These are phyloP conservation scores for Sphaeramia orbicularis DNA, from an alignment of 2,797 vertebrate genomes.

Conservation along the genomic window DNA sequence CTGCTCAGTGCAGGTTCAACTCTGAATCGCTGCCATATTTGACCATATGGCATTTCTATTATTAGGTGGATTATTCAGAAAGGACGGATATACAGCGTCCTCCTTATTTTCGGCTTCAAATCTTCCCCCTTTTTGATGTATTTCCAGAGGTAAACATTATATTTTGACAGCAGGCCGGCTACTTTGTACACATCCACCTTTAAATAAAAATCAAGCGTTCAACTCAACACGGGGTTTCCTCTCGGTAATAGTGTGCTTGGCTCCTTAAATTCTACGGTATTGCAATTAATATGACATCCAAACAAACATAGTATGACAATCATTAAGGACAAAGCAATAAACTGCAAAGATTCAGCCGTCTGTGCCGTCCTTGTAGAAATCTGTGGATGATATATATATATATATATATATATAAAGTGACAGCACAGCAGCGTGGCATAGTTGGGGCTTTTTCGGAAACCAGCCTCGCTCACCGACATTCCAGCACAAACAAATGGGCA, in stretches of 20 bases:
- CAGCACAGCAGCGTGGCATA: background rate
- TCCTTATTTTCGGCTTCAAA: conserved; percentile 4
- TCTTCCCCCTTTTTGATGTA: background rate
- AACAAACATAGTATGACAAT: conserved; percentile 10
- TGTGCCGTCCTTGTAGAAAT: conserved; percentile 18
- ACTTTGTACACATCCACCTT: conserved; percentile 12
- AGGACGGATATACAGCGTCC: conserved; percentile 10
- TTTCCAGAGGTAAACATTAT: conserved; percentile 3
- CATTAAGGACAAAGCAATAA: conserved; percentile 32
- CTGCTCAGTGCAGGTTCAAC: conserved; percentile 9
- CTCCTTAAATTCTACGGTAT: conserved; percentile 13
- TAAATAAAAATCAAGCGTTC: conserved; percentile 16
- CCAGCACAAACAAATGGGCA: conserved; percentile 3
- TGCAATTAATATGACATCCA: conserved; percentile 29
- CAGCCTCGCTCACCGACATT: background rate
- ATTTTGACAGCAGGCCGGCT: conserved; percentile 34
- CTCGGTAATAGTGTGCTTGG: conserved; percentile 45
- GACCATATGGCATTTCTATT: conserved; percentile 18
- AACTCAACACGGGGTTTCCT: conserved; percentile 13
- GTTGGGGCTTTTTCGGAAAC: conserved; percentile 11
- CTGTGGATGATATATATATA: conserved; percentile 2
- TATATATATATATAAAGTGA: background rate
- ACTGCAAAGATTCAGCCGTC: conserved; percentile 25
- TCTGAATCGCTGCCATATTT: conserved; percentile 31
- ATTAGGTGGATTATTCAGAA: conserved; percentile 10